Base-by-base conservation (phyloP, 2,113 vertebrate species). In the Harpagus bidentatus region DNA sequence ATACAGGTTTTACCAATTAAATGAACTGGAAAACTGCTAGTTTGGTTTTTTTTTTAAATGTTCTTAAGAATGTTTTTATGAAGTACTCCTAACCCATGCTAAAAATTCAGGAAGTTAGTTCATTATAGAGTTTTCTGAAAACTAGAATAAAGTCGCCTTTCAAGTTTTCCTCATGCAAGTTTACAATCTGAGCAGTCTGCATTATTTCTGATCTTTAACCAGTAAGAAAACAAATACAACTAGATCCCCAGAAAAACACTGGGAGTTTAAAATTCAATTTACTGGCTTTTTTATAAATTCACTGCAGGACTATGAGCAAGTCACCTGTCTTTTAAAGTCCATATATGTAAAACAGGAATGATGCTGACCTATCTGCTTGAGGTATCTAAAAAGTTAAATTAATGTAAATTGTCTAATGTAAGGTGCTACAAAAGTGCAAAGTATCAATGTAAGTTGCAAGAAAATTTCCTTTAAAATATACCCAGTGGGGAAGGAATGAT, bases 401-500 rank as follows among this genome's bases (percentile, higher is more conserved):
- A 45, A n/a, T 16, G 13, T 38, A 50, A 87, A 65, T 40, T 14
- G 4, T 10, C 11, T 43, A 55, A 69, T 9, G 42, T 2, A 62
- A 80, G 23, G 38, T 95, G 80, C 95, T 97, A 93, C 59, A 91
- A 50, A 97, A 97, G 95, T 97, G 97, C 96, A 97, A 97, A 97
- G 97, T 86, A 70, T 61, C 40, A 47, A 36, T 31, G 6, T 5
- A 61, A 71, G 34, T 4, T 58, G 34, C 59, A 94, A 76, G 43
- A 88, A 92, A 72, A 59, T 4, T 53, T 74, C 22, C 55, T 63
- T 81, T 45, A 52, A 76, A 88, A 72, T 10, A 79, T 86, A 94
- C 28, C 18, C 36, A 31, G 12, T 29, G 53, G 48, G 34, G 9
- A 72, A 77, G 9, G 28, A 81, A 65, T 2, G 1, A 28, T 53